Evolutionary conservation across 2,888 invertebrate species (phyloP), one percentile per base, ranked within the genome.

Genomic region (Agrochola lychnidis): DNA sequence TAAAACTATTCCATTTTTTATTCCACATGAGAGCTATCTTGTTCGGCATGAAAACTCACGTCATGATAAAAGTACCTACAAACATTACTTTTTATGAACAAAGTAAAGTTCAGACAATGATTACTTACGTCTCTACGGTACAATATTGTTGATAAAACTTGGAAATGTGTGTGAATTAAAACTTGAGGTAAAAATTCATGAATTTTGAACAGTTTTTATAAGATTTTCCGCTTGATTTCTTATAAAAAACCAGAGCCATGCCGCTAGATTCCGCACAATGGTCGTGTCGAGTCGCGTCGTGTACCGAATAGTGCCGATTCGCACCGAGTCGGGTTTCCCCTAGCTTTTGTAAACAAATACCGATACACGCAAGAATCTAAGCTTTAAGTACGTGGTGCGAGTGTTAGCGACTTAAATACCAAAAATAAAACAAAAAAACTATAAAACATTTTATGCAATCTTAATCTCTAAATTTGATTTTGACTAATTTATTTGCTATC

Each of bases 281-380:
- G 48, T 61, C 30, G 30, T 42, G 51, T 30, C 30, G 45, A 53
- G 66, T 62, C 16, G 36, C 59, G 30, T 42, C 66, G 25, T 19
- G 68, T 53, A 51, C 36, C 82, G 66, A 73, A 64, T 79, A 61
- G 67, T 70, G 51, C 53, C 61, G 80, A 59, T 12, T 66, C 36
- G 12, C n/a, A 67, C 7, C 25, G 75, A 40, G 36, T 73, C 30
- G 25, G 56, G 72, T 70, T 53, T 53, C 74, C 25, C 70, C 53
- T 36, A 78, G 82, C 77, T 67, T 81, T 83, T 78, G 82, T 85
- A 82, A 88, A 81, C 82, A 81, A 78, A 87, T 75, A 83, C 76
- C 76, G 63, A 73, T 45, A 79, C 74, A 76, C 53, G 69, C 72
- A 68, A 69, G 62, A 75, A 70, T 71, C 64, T 82, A 67, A 81